These are phyloP conservation scores for Drosophila sturtevanti DNA, from an alignment of 1,140 invertebrate genomes.

Conservation along the genomic window DNA sequence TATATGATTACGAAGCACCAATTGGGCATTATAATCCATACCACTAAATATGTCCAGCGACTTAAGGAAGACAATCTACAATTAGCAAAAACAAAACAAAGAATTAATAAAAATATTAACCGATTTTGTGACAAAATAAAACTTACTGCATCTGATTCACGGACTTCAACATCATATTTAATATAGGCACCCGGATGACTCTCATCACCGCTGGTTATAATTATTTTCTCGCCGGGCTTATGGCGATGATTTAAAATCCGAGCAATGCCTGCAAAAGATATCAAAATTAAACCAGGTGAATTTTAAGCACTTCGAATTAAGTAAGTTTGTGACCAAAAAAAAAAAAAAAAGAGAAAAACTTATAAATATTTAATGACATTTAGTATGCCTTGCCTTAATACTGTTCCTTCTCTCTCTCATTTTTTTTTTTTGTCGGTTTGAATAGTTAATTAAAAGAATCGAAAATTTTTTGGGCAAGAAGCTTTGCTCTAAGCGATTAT, in stretches of 20 bases:
- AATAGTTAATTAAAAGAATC: background rate
- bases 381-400: slow-evolving; percentile 65
- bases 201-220: slow-evolving; percentile 69
- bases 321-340: background rate
- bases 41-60: slow-evolving; percentile 79
- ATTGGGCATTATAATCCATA: slow-evolving; percentile 59
- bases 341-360: too few species aligned
- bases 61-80: slow-evolving; percentile 76
- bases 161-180: slow-evolving; percentile 80
- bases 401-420: slow-evolving; percentile 37
- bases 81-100: slow-evolving; percentile 3
- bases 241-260: slow-evolving; percentile 59
- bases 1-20: slow-evolving; percentile 79
- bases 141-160: slow-evolving; percentile 76
- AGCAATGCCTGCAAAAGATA: slow-evolving; percentile 58
- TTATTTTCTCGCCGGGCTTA: slow-evolving; percentile 73
- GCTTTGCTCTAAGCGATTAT: background rate
- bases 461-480: background rate
- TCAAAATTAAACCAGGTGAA: background rate
- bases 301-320: background rate
- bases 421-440: background rate
- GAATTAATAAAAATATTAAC: slow-evolving; percentile 16
- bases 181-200: slow-evolving; percentile 55
- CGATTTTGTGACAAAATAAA: too few species aligned
- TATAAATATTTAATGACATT: slow-evolving; percentile 63